phyloP scores from a whole-genome alignment of 2,797 vertebrate genomes.

The Sitta carolinensis region DNA sequence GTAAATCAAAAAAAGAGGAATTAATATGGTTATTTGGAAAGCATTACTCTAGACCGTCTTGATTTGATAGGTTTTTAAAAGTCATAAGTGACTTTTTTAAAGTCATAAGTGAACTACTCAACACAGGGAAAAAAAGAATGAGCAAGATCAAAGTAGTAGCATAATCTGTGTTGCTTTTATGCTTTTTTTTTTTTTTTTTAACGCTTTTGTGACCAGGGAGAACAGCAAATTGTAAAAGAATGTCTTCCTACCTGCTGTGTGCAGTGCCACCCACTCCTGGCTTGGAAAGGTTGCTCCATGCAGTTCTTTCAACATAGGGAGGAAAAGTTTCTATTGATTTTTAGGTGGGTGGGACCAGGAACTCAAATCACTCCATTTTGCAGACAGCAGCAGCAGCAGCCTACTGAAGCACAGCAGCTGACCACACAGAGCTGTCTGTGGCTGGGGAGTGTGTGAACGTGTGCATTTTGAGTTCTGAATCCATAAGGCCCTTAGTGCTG shows the following conservation, averaged over 20 bases:
- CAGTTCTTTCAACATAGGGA: neutral
- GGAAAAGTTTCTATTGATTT: constrained; percentile 19
- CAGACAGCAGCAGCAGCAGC: neutral
- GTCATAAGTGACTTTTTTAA: neutral
- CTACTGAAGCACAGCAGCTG: neutral
- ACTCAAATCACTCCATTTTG: neutral
- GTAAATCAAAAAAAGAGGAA: neutral
- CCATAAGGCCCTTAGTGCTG: neutral
- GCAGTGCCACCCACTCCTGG: neutral
- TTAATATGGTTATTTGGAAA: neutral
- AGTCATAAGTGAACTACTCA: neutral
- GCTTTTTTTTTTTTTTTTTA: too few relatives aligned
- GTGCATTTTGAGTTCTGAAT: neutral
- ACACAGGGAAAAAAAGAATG: neutral
- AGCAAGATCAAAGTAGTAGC: neutral
- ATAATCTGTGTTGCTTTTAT: neutral
- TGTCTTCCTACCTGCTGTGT: neutral
- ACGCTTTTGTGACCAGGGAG: neutral
- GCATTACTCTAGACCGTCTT: neutral
- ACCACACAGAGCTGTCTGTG: neutral
- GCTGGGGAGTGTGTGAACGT: neutral
- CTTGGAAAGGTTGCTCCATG: neutral
- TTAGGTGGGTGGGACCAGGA: constrained; percentile 13
- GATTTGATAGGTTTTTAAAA: neutral
- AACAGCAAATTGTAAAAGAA: neutral